Conservation (phyloP, 2,888 invertebrate genomes). For the Melieria omissa region DNA sequence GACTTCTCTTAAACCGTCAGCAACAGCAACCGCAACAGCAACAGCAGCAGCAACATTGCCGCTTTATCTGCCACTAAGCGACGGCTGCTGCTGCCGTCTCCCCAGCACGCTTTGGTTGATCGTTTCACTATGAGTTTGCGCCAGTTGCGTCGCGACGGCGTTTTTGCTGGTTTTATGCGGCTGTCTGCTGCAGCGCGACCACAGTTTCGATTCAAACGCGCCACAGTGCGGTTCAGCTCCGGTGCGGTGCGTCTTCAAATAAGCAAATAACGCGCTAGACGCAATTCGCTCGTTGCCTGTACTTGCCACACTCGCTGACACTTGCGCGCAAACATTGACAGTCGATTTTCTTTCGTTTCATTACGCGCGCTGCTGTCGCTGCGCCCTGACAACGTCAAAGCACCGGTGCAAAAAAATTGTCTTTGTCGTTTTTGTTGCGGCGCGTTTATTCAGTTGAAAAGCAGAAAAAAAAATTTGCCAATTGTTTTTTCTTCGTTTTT, state of each 20-base stretch:
- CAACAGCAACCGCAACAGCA: constrained; percentile 2
- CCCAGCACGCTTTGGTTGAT: too few relatives aligned
- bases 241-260: too few relatives aligned
- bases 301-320: too few relatives aligned
- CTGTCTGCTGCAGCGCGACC: constrained; percentile 49
- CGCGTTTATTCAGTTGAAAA: too few relatives aligned
- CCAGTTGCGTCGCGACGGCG: constrained; percentile 4
- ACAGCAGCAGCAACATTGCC: not conserved
- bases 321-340: not conserved
- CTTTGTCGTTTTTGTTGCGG: not conserved
- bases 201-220: constrained; percentile 60
- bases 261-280: too few relatives aligned
- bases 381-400: not conserved
- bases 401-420: constrained; percentile 21
- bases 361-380: not conserved
- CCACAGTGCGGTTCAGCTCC: constrained; percentile 50
- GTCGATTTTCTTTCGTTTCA: constrained; percentile 3
- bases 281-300: too few relatives aligned
- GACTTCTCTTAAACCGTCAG: not conserved
- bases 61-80: not conserved
- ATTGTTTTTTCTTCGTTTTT: not conserved
- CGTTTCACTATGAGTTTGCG: too few relatives aligned
- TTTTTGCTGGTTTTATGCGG: constrained; percentile 53
- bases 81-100: not conserved
- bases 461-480: too few relatives aligned